Evolutionary conservation across 1,140 invertebrate species (phyloP), one percentile per base, ranked within the genome.

Genomic region (Diachasma alloeum): DNA sequence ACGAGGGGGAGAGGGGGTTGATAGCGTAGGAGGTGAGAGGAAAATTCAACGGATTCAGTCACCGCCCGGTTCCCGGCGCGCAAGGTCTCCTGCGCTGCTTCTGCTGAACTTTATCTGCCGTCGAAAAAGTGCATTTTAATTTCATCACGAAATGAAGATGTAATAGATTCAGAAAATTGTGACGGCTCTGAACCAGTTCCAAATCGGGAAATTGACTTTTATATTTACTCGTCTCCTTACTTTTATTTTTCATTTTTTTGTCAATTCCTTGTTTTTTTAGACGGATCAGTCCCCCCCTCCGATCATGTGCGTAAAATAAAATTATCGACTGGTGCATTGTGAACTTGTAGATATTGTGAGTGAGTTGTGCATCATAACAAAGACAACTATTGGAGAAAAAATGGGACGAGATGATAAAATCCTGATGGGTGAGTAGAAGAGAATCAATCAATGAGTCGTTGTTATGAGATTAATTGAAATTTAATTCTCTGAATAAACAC

Each of bases 11-110:
- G 6, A 48, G 53, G 46, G 66, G 75, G 73, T 63, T 36, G 67
- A 22, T 74, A 26, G 71, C 24, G 71, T 63, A 59, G 36, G 59
- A 48, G 53, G 67, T 26, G 78, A 66, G 76, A 80, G 77, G 81
- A 80, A 83, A 83, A 83, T 81, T 79, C 79, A 80, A 80, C 69
- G 80, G 78, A 79, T 82, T 88, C 88, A 89, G 88, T 89, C 85
- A 86, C 87, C 86, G 88, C 87, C 87, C 88, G 88, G 87, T 84
- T 81, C 79, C 87, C 86, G 88, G 88, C 83, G 88, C 87, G 88
- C 81, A 86, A 83, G 83, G 81, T 87, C 80, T 84, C 53, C 75
- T 68, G 69, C 76, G 75, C 73, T 79, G 22, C 74, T 83, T 80
- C 81, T 77, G 71, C 71, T 63, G n/a, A 72, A 5, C n/a, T 76